phyloP scores from a whole-genome alignment of 2,797 vertebrate genomes.

The Lacerta agilis region DNA sequence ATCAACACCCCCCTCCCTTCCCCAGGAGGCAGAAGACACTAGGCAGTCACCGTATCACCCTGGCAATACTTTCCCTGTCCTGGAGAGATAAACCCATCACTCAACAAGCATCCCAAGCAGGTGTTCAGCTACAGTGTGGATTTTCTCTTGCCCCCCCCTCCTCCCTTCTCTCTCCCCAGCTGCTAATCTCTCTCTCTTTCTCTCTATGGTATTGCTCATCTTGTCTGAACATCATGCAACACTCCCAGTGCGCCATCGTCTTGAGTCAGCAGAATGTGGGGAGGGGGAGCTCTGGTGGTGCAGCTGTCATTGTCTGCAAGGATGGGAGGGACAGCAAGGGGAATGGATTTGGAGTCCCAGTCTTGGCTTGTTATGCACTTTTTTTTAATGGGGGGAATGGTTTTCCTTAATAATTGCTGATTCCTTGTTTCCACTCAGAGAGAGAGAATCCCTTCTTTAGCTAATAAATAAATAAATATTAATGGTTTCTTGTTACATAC shows the following conservation, averaged over 20 bases:
- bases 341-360: background rate
- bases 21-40: background rate
- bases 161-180: background rate
- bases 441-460: conserved; percentile 25
- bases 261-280: background rate
- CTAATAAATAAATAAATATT: too few species aligned
- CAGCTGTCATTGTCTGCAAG: background rate
- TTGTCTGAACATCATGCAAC: background rate
- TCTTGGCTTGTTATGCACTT: background rate
- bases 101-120: conserved; percentile 21
- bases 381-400: background rate
- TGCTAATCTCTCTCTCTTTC: conserved; percentile 21
- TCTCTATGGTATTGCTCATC: background rate
- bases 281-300: background rate
- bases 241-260: background rate
- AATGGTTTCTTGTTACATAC: too few species aligned
- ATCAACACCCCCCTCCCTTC: background rate
- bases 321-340: background rate
- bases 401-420: background rate
- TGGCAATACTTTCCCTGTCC: conserved; percentile 45
- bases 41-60: conserved; percentile 2
- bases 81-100: conserved; percentile 48
- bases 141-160: background rate
- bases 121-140: background rate
- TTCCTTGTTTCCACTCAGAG: background rate